Evolutionary conservation across 2,888 invertebrate genomes (phyloP), one percentile per base, ranked within the genome.

Genomic region (Scaptodrosophila latifasciaeformis): DNA sequence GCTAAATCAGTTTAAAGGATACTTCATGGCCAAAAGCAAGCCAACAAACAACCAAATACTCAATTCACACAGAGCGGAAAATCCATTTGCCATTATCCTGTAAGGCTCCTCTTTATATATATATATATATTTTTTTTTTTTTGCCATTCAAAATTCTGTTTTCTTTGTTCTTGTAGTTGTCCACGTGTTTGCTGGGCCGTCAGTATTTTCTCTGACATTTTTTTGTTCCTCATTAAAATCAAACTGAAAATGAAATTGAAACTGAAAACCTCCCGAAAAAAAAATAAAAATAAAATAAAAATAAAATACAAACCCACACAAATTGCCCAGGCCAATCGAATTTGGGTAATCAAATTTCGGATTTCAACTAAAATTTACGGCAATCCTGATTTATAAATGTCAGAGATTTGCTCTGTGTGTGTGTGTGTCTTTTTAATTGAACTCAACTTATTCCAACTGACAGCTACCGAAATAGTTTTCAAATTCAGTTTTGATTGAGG

Each of bases 1-100:
- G 61, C 67, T 53, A 76, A 77, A 74, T 74, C 71, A 61, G 74
- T 66, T 72, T 29, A 50, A 34, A 49, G 47, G 31, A n/a, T n/a
- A n/a, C n/a, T n/a, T 24, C 24, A 24, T 7, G 7, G 24, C 44
- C 37, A 24, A 15, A 21, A 27, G 17, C 46, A 35, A 9, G 35
- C 9, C 29, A 31, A 27, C 47, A 45, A 12, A 49, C 35, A 17
- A 7, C 6, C 12, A 31, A 9, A 17, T 2, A 30, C 30, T 43
- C 13, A 3, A 7, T 9, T 10, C 27, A 50, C 27, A 29, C 29
- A 54, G 7, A n/a, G 7, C 5, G 21, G 17, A 13, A 42, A 37
- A 30, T 34, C 15, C 34, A 17, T 17, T 2, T 2, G 10, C 35
- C 3, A 35, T 46, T 24, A 42, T 45, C 35, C 40, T 34, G 17